phyloP scores from a whole-genome alignment of 2,888 invertebrate genomes.

The Willowsia nigromaculata region DNA sequence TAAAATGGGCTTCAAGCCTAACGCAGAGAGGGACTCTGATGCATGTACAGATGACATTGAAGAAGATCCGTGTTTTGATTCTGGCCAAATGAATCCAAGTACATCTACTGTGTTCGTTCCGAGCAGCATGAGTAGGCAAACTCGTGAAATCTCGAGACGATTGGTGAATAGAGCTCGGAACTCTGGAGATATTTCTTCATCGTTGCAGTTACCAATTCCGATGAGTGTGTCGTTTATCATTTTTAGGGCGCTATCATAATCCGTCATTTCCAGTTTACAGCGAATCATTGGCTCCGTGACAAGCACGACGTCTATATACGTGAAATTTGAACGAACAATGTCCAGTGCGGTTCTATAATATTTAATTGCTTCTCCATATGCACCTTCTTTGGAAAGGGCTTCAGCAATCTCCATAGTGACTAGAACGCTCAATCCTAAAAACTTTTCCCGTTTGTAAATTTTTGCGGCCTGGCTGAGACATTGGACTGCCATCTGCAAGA shows the following conservation, averaged over 20 bases:
- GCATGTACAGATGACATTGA: background rate
- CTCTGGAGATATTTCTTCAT: slow-evolving; percentile 62
- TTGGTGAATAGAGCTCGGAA: slow-evolving; percentile 27
- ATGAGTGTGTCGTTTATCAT: slow-evolving; percentile 73
- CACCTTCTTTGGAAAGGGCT: slow-evolving; percentile 61
- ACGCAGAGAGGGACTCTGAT: background rate
- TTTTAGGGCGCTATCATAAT: slow-evolving; percentile 77
- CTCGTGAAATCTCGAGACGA: slow-evolving; percentile 73
- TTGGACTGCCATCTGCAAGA: slow-evolving; percentile 74
- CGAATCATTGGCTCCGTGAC: slow-evolving; percentile 73
- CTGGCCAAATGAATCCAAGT: slow-evolving; percentile 76
- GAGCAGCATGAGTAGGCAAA: slow-evolving; percentile 75
- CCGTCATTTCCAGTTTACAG: slow-evolving; percentile 76
- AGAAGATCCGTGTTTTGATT: background rate
- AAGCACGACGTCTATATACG: slow-evolving; percentile 74
- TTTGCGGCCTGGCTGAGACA: slow-evolving; percentile 74
- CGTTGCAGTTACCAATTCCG: slow-evolving; percentile 54
- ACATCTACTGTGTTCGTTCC: slow-evolving; percentile 75
- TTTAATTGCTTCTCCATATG: slow-evolving; percentile 76
- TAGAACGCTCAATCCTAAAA: slow-evolving; percentile 68
- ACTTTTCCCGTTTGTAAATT: slow-evolving; percentile 74
- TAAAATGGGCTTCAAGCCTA: slow-evolving; percentile 35
- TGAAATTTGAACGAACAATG: slow-evolving; percentile 72
- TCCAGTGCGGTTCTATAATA: slow-evolving; percentile 74
- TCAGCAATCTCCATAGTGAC: slow-evolving; percentile 73